phyloP scores from a whole-genome alignment of 64 coral and sea anemone genomes.

The Montipora sp. region DNA sequence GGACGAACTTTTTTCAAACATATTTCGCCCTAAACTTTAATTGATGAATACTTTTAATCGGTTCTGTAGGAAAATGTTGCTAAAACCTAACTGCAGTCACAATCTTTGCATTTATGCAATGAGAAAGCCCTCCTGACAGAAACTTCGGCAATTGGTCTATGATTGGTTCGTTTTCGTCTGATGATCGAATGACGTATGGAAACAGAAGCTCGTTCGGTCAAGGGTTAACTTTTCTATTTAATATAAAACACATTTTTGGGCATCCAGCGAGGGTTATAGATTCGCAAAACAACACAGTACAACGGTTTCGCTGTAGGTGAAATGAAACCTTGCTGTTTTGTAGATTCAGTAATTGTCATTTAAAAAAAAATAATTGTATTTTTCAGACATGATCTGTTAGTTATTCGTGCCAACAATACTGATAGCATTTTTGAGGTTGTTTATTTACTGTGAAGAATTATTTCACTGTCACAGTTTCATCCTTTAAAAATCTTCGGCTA shows the following conservation, averaged over 20 bases:
- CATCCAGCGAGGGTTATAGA: background rate
- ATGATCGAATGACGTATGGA: background rate
- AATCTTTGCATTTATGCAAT: too few species aligned
- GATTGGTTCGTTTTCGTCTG: background rate
- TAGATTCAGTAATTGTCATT: background rate
- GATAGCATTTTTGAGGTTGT: background rate
- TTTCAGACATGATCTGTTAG: background rate
- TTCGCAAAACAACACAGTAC: background rate
- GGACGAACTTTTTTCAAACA: too few species aligned
- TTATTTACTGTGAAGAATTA: background rate
- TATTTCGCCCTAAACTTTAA: too few species aligned
- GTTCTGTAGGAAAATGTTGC: too few species aligned
- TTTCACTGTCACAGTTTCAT: too few species aligned
- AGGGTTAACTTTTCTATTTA: background rate
- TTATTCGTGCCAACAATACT: background rate
- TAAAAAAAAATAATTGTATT: background rate
- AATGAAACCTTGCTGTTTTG: background rate
- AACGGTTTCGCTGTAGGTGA: background rate
- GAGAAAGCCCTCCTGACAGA: too few species aligned
- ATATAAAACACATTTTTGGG: background rate
- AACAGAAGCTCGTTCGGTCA: background rate
- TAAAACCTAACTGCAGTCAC: too few species aligned
- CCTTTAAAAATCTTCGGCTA: too few species aligned
- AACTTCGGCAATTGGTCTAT: background rate
- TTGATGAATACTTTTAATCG: too few species aligned